phyloP scores from a whole-genome alignment of 2,888 invertebrate species.

The Ligdia adustata region DNA sequence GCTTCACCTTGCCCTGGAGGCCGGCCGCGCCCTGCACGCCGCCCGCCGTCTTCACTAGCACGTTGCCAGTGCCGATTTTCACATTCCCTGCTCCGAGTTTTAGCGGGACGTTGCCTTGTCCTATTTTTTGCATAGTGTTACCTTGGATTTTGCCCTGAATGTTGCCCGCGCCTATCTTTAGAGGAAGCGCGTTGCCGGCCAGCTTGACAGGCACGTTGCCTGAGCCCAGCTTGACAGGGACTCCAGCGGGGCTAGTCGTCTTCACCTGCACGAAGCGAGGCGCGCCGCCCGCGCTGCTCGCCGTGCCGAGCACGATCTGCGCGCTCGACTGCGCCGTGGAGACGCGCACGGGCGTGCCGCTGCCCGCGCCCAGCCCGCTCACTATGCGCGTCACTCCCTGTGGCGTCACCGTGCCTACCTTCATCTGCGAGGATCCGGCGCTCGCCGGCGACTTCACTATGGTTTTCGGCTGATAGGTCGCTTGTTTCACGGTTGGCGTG shows the following conservation, averaged over 20 bases:
- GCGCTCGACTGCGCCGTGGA: slow-evolving; percentile 69
- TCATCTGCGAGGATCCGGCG: slow-evolving; percentile 68
- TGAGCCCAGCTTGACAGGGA: slow-evolving; percentile 68
- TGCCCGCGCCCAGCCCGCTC: slow-evolving; percentile 67
- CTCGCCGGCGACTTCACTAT: slow-evolving; percentile 62
- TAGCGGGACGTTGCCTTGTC: slow-evolving; percentile 60
- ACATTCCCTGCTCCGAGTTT: slow-evolving; percentile 76
- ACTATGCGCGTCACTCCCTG: slow-evolving; percentile 75
- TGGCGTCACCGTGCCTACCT: slow-evolving; percentile 72
- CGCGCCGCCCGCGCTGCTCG: slow-evolving; percentile 56
- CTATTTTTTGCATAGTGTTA: slow-evolving; percentile 67
- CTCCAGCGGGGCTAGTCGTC: slow-evolving; percentile 63
- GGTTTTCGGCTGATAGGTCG: slow-evolving; percentile 63
- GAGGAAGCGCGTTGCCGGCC: slow-evolving; percentile 63
- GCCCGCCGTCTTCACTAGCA: slow-evolving; percentile 72
- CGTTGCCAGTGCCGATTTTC: slow-evolving; percentile 76
- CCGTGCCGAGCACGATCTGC: slow-evolving; percentile 66
- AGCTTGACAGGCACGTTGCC: slow-evolving; percentile 72
- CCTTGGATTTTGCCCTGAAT: slow-evolving; percentile 69
- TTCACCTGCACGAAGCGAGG: slow-evolving; percentile 77
- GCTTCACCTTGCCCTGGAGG: slow-evolving; percentile 67
- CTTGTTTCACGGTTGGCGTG: slow-evolving; percentile 66
- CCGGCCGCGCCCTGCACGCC: slow-evolving; percentile 65
- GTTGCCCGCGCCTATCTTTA: slow-evolving; percentile 71
- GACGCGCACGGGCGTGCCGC: slow-evolving; percentile 67